Evolutionary conservation across 1,140 invertebrate species (phyloP).

Genomic region (Hermetia illucens): DNA sequence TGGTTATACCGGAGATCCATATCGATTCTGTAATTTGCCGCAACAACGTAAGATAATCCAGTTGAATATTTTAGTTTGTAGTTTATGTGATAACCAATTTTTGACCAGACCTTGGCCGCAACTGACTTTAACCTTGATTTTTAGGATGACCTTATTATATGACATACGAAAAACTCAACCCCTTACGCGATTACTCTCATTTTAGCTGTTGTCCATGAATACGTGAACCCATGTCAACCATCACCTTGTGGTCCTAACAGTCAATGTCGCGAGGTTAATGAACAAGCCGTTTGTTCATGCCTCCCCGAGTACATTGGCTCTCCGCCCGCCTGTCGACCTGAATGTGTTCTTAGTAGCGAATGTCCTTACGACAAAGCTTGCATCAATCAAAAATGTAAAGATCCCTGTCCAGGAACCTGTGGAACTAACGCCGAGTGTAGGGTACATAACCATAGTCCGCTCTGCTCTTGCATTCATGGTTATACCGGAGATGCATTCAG

Average conservation of each 20-base stretch:
- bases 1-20: conserved; percentile 61
- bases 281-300: conserved; percentile 59
- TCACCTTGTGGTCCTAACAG: conserved; percentile 58
- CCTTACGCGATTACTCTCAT: too few species aligned
- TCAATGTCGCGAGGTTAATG: conserved; percentile 42
- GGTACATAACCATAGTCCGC: conserved; percentile 59
- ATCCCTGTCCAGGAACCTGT: conserved; percentile 64
- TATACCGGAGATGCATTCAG: conserved; percentile 57
- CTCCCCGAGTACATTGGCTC: conserved; percentile 55
- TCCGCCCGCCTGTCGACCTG: conserved; percentile 59
- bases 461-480: conserved; percentile 55
- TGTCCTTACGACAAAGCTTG: conserved; percentile 59
- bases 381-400: conserved; percentile 64
- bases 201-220: conserved; percentile 8
- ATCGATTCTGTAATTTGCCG: conserved; percentile 28
- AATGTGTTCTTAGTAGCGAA: conserved; percentile 60
- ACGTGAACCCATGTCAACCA: conserved; percentile 48
- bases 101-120: background rate
- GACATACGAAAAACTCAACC: conserved; percentile 42
- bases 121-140: background rate
- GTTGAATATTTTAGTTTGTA: conserved; percentile 6
- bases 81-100: background rate
- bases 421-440: conserved; percentile 62
- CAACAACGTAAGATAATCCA: conserved; percentile 41
- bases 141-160: background rate